Base-by-base conservation (phyloP, 2,797 vertebrate species). In the Potorous gilbertii region DNA sequence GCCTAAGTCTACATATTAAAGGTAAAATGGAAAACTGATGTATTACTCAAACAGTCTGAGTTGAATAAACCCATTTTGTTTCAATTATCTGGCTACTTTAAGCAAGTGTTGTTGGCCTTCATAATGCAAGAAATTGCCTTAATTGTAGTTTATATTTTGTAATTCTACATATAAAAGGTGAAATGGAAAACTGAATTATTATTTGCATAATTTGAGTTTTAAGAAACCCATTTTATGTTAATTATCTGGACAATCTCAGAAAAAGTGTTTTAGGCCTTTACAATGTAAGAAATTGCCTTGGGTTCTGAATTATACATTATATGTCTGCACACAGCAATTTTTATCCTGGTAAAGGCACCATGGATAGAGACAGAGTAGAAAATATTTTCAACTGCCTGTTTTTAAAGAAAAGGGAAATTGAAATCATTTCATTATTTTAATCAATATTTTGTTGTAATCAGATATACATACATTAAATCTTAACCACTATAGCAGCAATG, bases 341-440 rank as follows among this genome's bases (percentile, higher is more conserved):
- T 92, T 74, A 21, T 27, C 18, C 21, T 87, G 54, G 90, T 55
- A 52, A 74, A 55, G 57, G 50, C 31, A 90, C 40, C 81, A 59
- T 50, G 89, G 34, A 66, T 52, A 90, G 55, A 55, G 56, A 90
- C 50, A 74, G 31, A 90, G 92, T 55, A 28, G 16, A 12, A 95
- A 93, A 87, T n/a, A 93, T 62, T 94, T 50, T 56, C 91, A 92
- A 90, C 52, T 93, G 28, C 46, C 27, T 74, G 55, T 92, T 93
- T 11, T 93, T 46, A 92, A 8, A 56, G 66, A 24, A 90, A 74
- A 66, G 31, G 94, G 94, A 96, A 92, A 31, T 56, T 62, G 34
- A 31, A 3, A 81, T 91, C 0, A 91, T 11, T 1, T 94, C 12
- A 95, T 87, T 91, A 91, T 93, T 94, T 34, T 57, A 91, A 74